Percentiles rank a stretch among this genome's conserved stretches.
Evolutionary conservation across 2,797 vertebrate genomes (phyloP).

Genomic region (Myotis daubentonii): DNA sequence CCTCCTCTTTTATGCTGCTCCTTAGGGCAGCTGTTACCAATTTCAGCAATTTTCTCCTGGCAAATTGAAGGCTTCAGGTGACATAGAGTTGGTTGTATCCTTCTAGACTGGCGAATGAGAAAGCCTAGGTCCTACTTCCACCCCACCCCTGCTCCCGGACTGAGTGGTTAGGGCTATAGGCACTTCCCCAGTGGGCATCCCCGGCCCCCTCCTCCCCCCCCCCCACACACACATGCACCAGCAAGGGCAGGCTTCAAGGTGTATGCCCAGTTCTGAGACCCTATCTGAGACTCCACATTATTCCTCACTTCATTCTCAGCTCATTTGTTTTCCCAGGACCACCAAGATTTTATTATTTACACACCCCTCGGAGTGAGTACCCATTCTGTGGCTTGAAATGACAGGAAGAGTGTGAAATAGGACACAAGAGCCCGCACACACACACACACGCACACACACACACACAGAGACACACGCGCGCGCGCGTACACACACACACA

Average conservation of each 20-base stretch:
- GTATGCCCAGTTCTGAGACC: background rate
- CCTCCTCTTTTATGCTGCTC: background rate
- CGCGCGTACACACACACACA: background rate
- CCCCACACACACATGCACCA: background rate
- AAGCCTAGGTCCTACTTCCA: background rate
- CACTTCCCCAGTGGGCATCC: background rate
- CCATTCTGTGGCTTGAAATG: background rate
- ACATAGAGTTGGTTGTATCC: background rate
- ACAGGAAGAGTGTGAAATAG: background rate
- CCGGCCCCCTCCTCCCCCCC: constrained; percentile 34
- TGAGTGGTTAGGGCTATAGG: background rate
- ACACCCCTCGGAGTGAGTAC: background rate
- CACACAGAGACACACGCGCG: too few species aligned
- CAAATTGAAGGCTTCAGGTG: constrained; percentile 82
- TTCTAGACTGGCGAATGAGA: background rate
- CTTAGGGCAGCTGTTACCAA: constrained; percentile 80
- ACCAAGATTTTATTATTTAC: background rate
- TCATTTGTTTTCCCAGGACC: background rate
- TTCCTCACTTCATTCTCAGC: background rate
- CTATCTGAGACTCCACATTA: background rate
- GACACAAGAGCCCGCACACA: background rate
- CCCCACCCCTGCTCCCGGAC: background rate
- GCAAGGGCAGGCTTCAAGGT: background rate
- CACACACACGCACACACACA: background rate
- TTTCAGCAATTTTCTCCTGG: constrained; percentile 87